Evolutionary conservation across 2,888 invertebrate species (phyloP).

Genomic region (Xestobium rufovillosum): DNA sequence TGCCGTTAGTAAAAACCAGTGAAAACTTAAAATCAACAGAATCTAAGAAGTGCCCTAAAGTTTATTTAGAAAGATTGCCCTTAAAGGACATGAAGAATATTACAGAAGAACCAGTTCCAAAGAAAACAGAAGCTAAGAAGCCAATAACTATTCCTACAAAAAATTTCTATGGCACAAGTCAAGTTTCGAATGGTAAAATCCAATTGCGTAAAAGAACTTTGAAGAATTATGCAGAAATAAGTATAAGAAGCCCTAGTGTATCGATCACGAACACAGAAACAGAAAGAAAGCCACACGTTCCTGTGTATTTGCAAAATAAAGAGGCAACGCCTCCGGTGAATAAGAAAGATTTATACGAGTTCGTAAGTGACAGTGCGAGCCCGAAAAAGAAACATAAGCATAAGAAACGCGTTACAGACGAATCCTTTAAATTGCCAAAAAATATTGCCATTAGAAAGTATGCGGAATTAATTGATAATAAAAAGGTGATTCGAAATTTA

Average conservation of each 20-base stretch:
- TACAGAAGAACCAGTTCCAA: too few species aligned
- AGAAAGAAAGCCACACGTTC: slow-evolving; percentile 15
- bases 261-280: slow-evolving; percentile 5
- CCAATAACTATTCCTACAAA: too few species aligned
- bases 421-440: background rate
- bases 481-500: background rate
- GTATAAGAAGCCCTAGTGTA: slow-evolving; percentile 8
- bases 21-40: too few species aligned
- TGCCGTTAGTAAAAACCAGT: too few species aligned
- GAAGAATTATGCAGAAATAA: slow-evolving; percentile 18
- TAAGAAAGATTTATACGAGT: slow-evolving; percentile 14
- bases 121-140: too few species aligned
- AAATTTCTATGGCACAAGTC: too few species aligned
- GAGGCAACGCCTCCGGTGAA: slow-evolving; percentile 6
- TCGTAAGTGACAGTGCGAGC: slow-evolving; percentile 19
- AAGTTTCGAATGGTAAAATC: too few species aligned
- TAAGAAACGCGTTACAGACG: background rate
- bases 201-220: slow-evolving; percentile 11
- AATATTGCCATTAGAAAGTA: too few species aligned
- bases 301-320: slow-evolving; percentile 21
- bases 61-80: too few species aligned
- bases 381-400: slow-evolving; percentile 4
- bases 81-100: too few species aligned
- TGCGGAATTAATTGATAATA: too few species aligned
- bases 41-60: too few species aligned